Percentiles rank a stretch among this genome's conserved stretches.
These are phyloP conservation scores for Trematomus bernacchii DNA, from an alignment of 2,797 vertebrate genomes.

Conservation along the genomic window DNA sequence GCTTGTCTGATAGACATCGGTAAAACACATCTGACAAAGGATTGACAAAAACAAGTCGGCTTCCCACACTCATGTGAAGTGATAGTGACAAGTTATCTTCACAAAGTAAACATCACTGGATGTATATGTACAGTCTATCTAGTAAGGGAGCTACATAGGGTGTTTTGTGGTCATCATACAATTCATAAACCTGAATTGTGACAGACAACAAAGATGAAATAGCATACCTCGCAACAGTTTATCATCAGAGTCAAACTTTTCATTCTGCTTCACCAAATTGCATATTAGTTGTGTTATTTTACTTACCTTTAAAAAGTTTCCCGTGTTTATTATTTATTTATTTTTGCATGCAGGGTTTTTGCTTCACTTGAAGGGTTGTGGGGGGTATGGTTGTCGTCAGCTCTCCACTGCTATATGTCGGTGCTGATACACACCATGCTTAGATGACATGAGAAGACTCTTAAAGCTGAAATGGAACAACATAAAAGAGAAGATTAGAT, in stretches of 20 bases:
- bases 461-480: too few relatives aligned
- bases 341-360: too few relatives aligned
- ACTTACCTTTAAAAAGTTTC: background rate
- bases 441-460: too few relatives aligned
- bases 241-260: background rate
- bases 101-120: background rate
- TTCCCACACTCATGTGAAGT: background rate
- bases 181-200: background rate
- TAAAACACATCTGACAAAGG: constrained; percentile 18
- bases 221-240: background rate
- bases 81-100: background rate
- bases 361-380: too few relatives aligned
- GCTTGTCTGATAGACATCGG: constrained; percentile 25
- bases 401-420: too few relatives aligned
- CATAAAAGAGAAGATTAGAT: too few relatives aligned
- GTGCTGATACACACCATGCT: too few relatives aligned
- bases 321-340: too few relatives aligned
- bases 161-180: background rate
- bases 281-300: background rate
- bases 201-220: background rate
- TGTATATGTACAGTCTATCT: background rate
- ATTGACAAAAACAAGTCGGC: constrained; percentile 8
- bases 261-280: background rate
- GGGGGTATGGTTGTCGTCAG: too few relatives aligned
- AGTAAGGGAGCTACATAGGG: background rate